These are phyloP conservation scores for Enteromius paludinosus DNA, from an alignment of 2,797 vertebrate genomes.

Conservation along the genomic window DNA sequence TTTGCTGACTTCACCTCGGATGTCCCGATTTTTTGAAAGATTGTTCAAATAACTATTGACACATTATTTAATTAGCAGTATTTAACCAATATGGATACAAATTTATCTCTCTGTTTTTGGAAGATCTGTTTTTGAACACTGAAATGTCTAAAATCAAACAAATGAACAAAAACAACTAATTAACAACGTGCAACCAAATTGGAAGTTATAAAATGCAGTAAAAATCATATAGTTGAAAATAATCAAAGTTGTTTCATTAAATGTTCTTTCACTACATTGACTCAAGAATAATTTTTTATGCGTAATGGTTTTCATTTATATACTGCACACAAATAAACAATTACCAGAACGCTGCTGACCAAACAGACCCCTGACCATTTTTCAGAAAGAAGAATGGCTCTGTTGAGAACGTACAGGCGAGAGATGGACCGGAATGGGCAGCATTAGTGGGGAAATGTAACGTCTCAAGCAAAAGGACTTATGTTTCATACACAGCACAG, in stretches of 20 bases:
- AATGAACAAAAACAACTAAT: too few relatives aligned
- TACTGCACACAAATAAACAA: not conserved
- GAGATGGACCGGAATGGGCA: constrained; percentile 55
- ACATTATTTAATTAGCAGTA: not conserved
- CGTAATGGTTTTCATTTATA: not conserved
- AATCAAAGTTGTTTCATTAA: not conserved
- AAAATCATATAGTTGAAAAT: not conserved
- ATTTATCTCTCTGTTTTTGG: not conserved
- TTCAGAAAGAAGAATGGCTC: constrained; percentile 61
- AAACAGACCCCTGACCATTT: constrained; percentile 43
- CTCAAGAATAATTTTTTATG: not conserved
- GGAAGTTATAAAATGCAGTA: not conserved
- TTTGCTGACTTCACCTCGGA: too few relatives aligned
- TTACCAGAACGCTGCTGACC: not conserved
- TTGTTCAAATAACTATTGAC: not conserved
- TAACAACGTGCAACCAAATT: not conserved
- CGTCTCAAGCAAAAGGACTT: constrained; percentile 57
- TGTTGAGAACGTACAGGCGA: constrained; percentile 58
- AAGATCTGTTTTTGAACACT: not conserved
- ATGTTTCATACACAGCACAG: constrained; percentile 56
- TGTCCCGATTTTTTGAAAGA: not conserved
- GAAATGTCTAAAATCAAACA: not conserved
- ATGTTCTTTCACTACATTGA: not conserved
- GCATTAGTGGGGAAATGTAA: constrained; percentile 71
- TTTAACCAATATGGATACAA: not conserved